Base-by-base conservation (phyloP, 2,888 invertebrate species). In the Meteorus cinctellus region DNA sequence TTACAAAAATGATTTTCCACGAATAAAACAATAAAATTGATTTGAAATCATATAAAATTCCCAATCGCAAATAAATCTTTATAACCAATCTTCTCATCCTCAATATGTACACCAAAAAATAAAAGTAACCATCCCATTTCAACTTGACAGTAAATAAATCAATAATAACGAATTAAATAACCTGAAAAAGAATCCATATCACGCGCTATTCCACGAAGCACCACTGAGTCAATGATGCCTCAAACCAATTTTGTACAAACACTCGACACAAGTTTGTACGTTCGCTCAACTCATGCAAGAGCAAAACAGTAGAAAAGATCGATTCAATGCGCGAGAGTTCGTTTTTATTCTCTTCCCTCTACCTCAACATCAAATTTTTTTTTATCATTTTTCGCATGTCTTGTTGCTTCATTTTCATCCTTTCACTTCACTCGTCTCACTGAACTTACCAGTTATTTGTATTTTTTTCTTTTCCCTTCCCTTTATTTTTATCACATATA, bases 111-210 rank as follows among this genome's bases (percentile, higher is more conserved):
- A 8, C 4, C 12, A 10, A 12, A 12, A 12, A 12, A 41, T 1
- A 10, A 41, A 12, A 41, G 8, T 41, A 41, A 41, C 41, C 41
- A 12, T 12, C 12, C 12, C 12, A 8, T 41, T 12, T 41, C 41
- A 41, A 41, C 8, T 12, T 8, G 8, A 41, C 41, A 8, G 12
- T 12, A 48, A 4, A 48, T 48, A 48, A 16, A 48, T 48, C 48
- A 48, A 48, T n/a, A n/a, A 48, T n/a, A n/a, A 16, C 48, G n/a
- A 16, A 48, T 48, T 48, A 48, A 16, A 67, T 67, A 19, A 67
- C 45, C 45, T 24, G 67, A 41, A 67, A n/a, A 14, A 67, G 67
- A 45, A 45, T 67, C 67, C 67, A 67, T 67, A 45, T 67, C 67
- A 27, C 2, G 45, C 27, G 6, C 16, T n/a, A 48, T 67, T 45